phyloP scores from a whole-genome alignment of 2,888 invertebrate genomes.

The Trachelus stipa region DNA sequence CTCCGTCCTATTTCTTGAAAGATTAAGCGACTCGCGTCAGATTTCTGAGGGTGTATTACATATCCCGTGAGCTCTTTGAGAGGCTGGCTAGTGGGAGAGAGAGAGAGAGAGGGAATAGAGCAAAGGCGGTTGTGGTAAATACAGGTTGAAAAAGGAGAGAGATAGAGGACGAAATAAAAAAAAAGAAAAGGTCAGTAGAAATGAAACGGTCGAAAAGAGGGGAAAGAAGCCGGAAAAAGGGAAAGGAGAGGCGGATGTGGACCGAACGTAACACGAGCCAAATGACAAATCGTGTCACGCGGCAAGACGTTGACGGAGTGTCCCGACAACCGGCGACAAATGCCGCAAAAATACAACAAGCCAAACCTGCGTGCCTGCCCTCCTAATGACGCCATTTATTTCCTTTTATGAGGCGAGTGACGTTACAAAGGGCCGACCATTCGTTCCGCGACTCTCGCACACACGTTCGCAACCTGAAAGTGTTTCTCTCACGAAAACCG shows the following conservation, averaged over 20 bases:
- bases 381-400: slow-evolving; percentile 68
- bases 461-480: neutral
- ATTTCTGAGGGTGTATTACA: neutral
- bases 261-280: slow-evolving; percentile 16
- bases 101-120: neutral
- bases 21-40: slow-evolving; percentile 8
- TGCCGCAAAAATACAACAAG: slow-evolving; percentile 66
- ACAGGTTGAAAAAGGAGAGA: neutral
- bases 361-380: slow-evolving; percentile 46
- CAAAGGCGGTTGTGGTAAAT: neutral
- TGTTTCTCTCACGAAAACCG: neutral
- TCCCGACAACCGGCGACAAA: slow-evolving; percentile 59
- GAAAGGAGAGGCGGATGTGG: slow-evolving; percentile 4
- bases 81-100: neutral
- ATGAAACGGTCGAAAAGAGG: slow-evolving; percentile 3
- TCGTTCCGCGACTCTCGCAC: slow-evolving; percentile 17
- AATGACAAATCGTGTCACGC: slow-evolving; percentile 44
- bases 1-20: neutral
- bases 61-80: neutral
- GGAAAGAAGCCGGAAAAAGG: neutral
- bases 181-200: slow-evolving; percentile 4
- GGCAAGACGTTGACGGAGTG: slow-evolving; percentile 65
- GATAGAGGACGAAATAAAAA: neutral
- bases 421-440: slow-evolving; percentile 61
- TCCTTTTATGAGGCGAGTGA: slow-evolving; percentile 65